Evolutionary conservation across 1,140 invertebrate genomes (phyloP).

Genomic region (Camponotus pennsylvanicus): DNA sequence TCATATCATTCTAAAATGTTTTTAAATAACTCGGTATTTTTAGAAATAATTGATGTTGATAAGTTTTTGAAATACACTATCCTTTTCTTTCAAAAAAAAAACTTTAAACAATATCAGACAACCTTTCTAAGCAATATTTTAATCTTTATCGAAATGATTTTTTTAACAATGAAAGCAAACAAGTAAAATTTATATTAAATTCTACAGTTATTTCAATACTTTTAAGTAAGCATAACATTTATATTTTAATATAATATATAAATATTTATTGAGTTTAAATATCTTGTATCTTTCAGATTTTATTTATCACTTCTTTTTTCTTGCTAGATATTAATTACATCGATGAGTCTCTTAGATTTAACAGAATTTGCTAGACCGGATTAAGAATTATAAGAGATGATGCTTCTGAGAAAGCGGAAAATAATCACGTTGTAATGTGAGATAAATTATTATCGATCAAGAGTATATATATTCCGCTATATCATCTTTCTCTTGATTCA

Average conservation of each 20-base stretch:
- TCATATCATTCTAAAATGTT: not conserved
- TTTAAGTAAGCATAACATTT: not conserved
- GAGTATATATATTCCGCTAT: not conserved
- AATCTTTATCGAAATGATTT: conserved; percentile 10
- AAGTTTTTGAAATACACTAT: not conserved
- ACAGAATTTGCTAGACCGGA: not conserved
- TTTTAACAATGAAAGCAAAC: not conserved
- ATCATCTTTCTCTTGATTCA: not conserved
- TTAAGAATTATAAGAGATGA: not conserved
- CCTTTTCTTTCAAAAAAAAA: not conserved
- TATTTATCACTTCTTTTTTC: no score
- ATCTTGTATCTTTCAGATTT: not conserved
- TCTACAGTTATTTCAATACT: not conserved
- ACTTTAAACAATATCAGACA: not conserved
- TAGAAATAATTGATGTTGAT: not conserved
- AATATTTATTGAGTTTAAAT: not conserved
- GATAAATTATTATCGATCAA: conserved; percentile 30
- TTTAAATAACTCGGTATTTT: not conserved
- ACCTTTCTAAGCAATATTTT: not conserved
- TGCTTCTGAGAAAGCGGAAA: not conserved
- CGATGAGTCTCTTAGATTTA: not conserved
- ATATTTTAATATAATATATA: not conserved
- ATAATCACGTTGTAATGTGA: conserved; percentile 19
- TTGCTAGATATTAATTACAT: not conserved
- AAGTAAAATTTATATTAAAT: not conserved